A percentile compares a stretch with the other conserved stretches of the same genome.
Conservation (phyloP, 2,113 vertebrate species). For the Siphamia tubifer region DNA sequence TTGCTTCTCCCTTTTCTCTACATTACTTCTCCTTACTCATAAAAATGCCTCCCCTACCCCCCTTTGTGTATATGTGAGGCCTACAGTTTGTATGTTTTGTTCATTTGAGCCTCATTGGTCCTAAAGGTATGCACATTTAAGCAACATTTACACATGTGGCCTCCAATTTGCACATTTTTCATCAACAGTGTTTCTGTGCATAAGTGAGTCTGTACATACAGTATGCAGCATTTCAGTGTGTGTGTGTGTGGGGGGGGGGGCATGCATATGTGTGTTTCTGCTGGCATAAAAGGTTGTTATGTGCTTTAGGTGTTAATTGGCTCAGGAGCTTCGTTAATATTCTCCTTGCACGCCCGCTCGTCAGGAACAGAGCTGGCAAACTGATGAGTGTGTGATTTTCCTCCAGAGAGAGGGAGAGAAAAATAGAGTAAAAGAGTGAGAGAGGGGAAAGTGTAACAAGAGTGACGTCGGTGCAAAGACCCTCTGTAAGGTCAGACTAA, state of each 20-base stretch:
- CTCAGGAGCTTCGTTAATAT: constrained; percentile 81
- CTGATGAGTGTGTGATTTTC: constrained; percentile 83
- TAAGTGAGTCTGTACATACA: neutral
- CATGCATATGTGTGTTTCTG: constrained; percentile 30
- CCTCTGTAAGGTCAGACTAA: constrained; percentile 71
- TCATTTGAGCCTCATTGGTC: constrained; percentile 11
- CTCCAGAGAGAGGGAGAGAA: constrained; percentile 51
- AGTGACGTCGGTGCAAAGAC: constrained; percentile 63
- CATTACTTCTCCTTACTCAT: constrained; percentile 19
- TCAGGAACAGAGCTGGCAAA: constrained; percentile 79
- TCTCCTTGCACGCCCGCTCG: constrained; percentile 74
- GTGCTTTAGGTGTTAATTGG: constrained; percentile 84
- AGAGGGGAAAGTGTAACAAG: constrained; percentile 50
- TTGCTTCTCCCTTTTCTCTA: constrained; percentile 16
- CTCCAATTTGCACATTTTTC: neutral
- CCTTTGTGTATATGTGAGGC: neutral
- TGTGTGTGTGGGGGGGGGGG: neutral
- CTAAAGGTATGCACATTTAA: neutral
- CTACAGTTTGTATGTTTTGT: constrained; percentile 9
- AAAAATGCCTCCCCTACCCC: constrained; percentile 19
- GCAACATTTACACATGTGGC: neutral
- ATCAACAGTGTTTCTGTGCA: neutral
- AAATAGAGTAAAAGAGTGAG: constrained; percentile 21
- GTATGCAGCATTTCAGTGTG: neutral
- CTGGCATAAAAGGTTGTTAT: constrained; percentile 79